These are phyloP conservation scores for Balanococcus diminutus DNA, from an alignment of 2,888 invertebrate species.

Conservation along the genomic window DNA sequence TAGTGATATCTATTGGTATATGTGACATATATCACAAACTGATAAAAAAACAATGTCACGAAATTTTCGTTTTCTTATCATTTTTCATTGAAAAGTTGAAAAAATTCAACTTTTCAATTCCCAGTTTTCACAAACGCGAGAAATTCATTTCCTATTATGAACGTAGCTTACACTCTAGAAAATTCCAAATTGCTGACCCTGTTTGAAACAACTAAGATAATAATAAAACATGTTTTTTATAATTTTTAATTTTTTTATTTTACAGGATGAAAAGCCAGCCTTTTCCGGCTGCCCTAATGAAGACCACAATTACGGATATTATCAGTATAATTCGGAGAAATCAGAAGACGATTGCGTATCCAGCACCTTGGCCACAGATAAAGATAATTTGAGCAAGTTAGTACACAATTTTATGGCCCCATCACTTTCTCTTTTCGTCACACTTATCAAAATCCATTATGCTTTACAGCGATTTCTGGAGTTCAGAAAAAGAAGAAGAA, in stretches of 20 bases:
- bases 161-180: no score
- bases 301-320: slow-evolving; percentile 85
- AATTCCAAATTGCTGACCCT: no score
- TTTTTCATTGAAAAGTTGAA: no score
- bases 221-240: not conserved
- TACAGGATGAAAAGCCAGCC: slow-evolving; percentile 62
- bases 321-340: slow-evolving; percentile 48
- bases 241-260: not conserved
- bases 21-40: no score
- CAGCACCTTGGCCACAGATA: not conserved
- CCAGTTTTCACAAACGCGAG: no score
- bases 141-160: no score
- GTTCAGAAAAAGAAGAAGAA: slow-evolving; percentile 64
- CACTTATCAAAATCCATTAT: not conserved
- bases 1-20: no score
- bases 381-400: slow-evolving; percentile 42
- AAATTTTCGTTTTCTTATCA: no score
- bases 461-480: slow-evolving; percentile 29
- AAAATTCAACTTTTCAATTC: no score
- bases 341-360: not conserved
- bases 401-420: not conserved
- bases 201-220: no score
- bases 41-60: no score
- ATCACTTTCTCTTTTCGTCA: not conserved
- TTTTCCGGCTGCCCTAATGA: slow-evolving; percentile 88